Conservation (phyloP, 2,888 invertebrate genomes). For the Orthonevra nobilis region DNA sequence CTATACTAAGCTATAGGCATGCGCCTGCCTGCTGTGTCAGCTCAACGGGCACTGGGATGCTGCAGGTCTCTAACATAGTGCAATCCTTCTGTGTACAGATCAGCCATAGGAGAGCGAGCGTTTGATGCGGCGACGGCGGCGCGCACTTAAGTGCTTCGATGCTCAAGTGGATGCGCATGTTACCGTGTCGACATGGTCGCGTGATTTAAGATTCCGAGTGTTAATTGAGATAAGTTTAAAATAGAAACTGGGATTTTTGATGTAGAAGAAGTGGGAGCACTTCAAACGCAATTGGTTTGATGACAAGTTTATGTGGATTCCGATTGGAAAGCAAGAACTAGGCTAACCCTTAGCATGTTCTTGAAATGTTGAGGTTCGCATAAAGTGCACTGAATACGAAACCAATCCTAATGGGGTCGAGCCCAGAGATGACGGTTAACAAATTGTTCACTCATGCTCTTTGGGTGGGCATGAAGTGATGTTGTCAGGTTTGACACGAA, state of each 20-base stretch:
- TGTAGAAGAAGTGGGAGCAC: slow-evolving; percentile 7
- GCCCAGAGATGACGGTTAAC: slow-evolving; percentile 50
- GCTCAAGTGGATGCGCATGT: slow-evolving; percentile 70
- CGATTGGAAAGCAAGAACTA: background rate
- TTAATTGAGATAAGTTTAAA: slow-evolving; percentile 72
- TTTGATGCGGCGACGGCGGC: no score
- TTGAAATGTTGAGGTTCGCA: slow-evolving; percentile 11
- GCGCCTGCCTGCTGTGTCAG: slow-evolving; percentile 59
- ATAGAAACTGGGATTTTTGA: slow-evolving; percentile 66
- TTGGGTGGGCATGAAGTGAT: slow-evolving; percentile 60
- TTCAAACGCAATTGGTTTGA: slow-evolving; percentile 59
- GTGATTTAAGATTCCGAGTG: slow-evolving; percentile 72
- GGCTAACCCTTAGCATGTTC: slow-evolving; percentile 36
- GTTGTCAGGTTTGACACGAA: slow-evolving; percentile 59
- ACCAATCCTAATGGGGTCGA: slow-evolving; percentile 55
- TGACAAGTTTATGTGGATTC: slow-evolving; percentile 67
- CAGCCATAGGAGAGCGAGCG: slow-evolving; percentile 18
- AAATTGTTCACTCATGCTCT: slow-evolving; percentile 52
- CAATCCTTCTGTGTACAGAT: slow-evolving; percentile 51
- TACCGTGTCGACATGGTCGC: slow-evolving; percentile 70
- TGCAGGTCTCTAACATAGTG: slow-evolving; percentile 17
- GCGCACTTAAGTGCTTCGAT: slow-evolving; percentile 63
- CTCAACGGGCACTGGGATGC: slow-evolving; percentile 35
- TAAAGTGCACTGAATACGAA: slow-evolving; percentile 24
- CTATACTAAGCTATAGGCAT: no score